Percentiles rank a stretch among this genome's conserved stretches.
Evolutionary conservation across 2,113 vertebrate species (phyloP).

Genomic region (Cinclus cinclus): DNA sequence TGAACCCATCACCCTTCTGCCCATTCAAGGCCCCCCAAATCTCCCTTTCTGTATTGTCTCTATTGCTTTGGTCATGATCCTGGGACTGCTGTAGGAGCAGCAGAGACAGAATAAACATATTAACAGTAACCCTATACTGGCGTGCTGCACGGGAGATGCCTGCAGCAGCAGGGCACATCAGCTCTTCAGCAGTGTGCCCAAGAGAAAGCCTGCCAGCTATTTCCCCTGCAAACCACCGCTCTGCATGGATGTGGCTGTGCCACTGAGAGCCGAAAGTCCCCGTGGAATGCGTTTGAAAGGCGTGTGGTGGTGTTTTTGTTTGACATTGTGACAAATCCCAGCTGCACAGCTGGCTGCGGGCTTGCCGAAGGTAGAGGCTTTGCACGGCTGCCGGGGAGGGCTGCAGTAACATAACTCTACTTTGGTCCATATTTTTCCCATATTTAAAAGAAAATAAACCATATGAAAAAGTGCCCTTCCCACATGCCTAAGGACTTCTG

Average conservation of each 20-base stretch:
- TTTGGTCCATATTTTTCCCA: not conserved
- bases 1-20: not conserved
- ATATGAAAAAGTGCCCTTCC: not conserved
- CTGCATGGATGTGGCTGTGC: not conserved
- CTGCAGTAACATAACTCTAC: not conserved
- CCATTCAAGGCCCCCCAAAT: not conserved
- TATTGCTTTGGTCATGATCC: not conserved
- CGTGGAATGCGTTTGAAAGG: not conserved
- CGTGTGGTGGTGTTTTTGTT: not conserved
- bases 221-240: not conserved
- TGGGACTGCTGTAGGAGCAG: not conserved
- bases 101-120: not conserved
- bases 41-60: not conserved
- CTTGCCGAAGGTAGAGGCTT: not conserved
- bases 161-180: not conserved
- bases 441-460: not conserved
- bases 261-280: not conserved
- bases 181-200: not conserved
- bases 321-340: slow-evolving; percentile 7
- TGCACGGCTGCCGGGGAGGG: not conserved
- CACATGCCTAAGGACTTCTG: not conserved
- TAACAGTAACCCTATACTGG: not conserved
- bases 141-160: accelerated
- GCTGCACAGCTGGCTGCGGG: not conserved
- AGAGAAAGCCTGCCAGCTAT: not conserved